Evolutionary conservation across 2,797 vertebrate genomes (phyloP).

Genomic region (Lithobates pipiens): DNA sequence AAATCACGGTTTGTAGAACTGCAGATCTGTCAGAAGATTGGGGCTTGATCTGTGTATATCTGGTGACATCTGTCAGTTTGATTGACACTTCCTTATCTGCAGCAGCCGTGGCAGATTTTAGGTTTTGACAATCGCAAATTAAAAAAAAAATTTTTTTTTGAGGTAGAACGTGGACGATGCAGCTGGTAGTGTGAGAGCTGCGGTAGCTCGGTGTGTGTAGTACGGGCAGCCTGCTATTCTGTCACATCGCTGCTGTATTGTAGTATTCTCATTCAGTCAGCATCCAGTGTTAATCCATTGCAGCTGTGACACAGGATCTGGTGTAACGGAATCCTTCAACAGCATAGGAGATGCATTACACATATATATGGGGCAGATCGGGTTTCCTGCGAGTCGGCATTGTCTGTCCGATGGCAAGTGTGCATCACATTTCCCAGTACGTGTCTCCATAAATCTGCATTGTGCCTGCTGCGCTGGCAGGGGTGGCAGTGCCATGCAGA

Average conservation of each 20-base stretch:
- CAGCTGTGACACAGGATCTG: slow-evolving; percentile 36
- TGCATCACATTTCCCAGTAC: slow-evolving; percentile 2
- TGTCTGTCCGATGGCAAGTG: slow-evolving; percentile 1
- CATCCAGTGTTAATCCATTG: slow-evolving; percentile 18
- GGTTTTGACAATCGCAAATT: background rate
- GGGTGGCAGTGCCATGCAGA: background rate
- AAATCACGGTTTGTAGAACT: too few species aligned
- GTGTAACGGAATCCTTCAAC: background rate
- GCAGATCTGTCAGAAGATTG: too few species aligned
- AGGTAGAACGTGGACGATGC: background rate
- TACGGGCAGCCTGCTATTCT: background rate
- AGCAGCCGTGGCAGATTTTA: too few species aligned
- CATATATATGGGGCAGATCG: background rate
- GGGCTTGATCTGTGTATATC: too few species aligned
- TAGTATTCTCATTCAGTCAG: slow-evolving; percentile 4
- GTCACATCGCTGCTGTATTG: background rate
- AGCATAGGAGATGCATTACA: background rate
- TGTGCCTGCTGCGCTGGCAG: background rate
- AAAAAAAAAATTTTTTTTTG: background rate
- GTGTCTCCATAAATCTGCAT: background rate
- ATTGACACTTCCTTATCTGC: background rate
- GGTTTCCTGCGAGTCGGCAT: background rate
- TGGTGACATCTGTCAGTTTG: too few species aligned
- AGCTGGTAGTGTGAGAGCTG: background rate
- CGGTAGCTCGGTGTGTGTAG: background rate